Evolutionary conservation across 2,113 vertebrate genomes (phyloP).

Genomic region (Lampris incognitus): DNA sequence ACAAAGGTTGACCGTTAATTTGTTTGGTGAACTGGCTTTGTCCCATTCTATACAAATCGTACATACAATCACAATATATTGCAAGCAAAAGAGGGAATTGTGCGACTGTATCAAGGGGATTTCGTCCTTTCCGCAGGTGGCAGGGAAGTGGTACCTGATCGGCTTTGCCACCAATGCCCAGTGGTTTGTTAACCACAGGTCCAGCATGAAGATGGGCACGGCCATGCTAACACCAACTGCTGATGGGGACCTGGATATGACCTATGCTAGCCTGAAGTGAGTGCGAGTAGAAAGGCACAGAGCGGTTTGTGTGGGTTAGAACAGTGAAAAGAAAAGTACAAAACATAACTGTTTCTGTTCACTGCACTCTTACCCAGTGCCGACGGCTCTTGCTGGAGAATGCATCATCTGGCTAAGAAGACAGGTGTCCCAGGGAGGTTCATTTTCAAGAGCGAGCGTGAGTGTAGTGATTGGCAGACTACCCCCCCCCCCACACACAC

Average conservation of each 20-base stretch:
- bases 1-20: no score
- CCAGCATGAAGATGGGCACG: constrained; percentile 84
- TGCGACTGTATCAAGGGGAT: neutral
- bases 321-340: neutral
- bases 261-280: constrained; percentile 72
- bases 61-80: no score
- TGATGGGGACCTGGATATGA: constrained; percentile 83
- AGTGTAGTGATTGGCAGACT: constrained; percentile 40
- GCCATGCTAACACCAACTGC: constrained; percentile 70
- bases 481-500: neutral
- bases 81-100: neutral
- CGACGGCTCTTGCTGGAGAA: constrained; percentile 78
- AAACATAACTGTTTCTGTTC: neutral
- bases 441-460: constrained; percentile 76
- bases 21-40: no score
- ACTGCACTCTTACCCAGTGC: constrained; percentile 67
- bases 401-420: constrained; percentile 80
- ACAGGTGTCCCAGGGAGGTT: constrained; percentile 79
- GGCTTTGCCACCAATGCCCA: constrained; percentile 85
- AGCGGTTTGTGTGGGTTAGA: neutral
- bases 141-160: constrained; percentile 87
- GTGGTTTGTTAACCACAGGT: constrained; percentile 81
- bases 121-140: constrained; percentile 72
- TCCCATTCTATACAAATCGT: no score
- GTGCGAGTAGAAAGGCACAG: neutral